Evolutionary conservation across 2,113 vertebrate genomes (phyloP).

Genomic region (Pedetes capensis): DNA sequence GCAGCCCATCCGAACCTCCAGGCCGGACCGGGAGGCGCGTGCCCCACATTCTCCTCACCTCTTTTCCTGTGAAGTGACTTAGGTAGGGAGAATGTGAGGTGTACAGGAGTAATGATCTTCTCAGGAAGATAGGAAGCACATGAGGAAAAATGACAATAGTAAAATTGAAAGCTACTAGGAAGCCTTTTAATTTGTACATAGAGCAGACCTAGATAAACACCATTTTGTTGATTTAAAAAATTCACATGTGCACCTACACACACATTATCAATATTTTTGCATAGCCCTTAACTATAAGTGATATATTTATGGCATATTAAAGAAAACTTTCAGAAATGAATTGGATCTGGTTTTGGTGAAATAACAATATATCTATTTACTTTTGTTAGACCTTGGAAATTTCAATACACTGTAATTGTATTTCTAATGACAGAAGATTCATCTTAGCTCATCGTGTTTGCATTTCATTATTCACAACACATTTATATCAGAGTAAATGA

Average conservation of each 20-base stretch:
- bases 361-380: conserved; percentile 68
- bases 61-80: neutral
- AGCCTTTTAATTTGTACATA: neutral
- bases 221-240: neutral
- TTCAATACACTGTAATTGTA: conserved; percentile 76
- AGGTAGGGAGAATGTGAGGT: neutral
- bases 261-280: neutral
- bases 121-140: neutral
- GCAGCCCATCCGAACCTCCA: too few species aligned
- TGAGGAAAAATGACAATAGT: neutral
- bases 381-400: conserved; percentile 74
- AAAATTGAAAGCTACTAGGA: neutral
- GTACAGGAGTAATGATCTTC: neutral
- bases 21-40: too few species aligned
- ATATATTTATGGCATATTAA: conserved; percentile 74
- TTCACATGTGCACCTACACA: neutral
- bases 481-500: conserved; percentile 82
- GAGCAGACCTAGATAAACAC: neutral
- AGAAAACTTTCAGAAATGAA: conserved; percentile 74
- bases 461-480: conserved; percentile 79
- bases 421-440: conserved; percentile 79
- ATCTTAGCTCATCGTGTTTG: conserved; percentile 70
- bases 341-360: conserved; percentile 62
- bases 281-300: conserved; percentile 48
- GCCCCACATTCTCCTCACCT: too few species aligned